Evolutionary conservation across 2,888 invertebrate genomes (phyloP).

Genomic region (Rhaphigaster nebulosa): DNA sequence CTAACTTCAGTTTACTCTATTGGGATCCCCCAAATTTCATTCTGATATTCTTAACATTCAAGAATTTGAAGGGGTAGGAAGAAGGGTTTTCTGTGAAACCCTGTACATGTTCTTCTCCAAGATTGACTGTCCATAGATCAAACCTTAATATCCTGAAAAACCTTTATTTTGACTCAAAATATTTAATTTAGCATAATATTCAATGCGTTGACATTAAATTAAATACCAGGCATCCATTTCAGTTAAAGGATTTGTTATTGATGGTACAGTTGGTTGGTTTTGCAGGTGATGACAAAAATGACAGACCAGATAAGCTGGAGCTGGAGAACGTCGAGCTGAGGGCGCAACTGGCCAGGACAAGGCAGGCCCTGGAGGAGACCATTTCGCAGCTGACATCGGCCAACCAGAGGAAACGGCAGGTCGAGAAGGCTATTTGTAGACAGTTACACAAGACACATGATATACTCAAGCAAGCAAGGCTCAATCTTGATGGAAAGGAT

Average conservation of each 20-base stretch:
- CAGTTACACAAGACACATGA: constrained; percentile 85
- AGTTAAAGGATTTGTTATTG: constrained; percentile 51
- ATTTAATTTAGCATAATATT: too few species aligned
- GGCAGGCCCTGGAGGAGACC: constrained; percentile 83
- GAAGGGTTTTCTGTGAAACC: too few species aligned
- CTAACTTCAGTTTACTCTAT: too few species aligned
- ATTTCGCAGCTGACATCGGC: constrained; percentile 81
- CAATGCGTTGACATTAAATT: background rate
- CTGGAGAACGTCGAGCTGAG: constrained; percentile 81
- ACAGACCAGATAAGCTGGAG: constrained; percentile 68
- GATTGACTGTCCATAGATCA: too few species aligned
- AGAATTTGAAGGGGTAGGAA: too few species aligned
- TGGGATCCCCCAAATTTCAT: too few species aligned
- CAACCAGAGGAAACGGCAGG: constrained; percentile 84
- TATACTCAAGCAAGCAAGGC: constrained; percentile 81
- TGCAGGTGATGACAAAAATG: constrained; percentile 49
- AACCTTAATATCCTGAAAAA: too few species aligned
- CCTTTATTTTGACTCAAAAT: too few species aligned
- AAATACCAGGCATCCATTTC: background rate
- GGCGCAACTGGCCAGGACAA: constrained; percentile 79
- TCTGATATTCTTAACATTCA: too few species aligned
- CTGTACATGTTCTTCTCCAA: too few species aligned
- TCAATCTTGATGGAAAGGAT: constrained; percentile 72
- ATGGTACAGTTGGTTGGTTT: constrained; percentile 53
- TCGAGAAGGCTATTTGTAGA: constrained; percentile 86